Base-by-base conservation (phyloP, 2,888 invertebrate species). In the Tipula helvola region DNA sequence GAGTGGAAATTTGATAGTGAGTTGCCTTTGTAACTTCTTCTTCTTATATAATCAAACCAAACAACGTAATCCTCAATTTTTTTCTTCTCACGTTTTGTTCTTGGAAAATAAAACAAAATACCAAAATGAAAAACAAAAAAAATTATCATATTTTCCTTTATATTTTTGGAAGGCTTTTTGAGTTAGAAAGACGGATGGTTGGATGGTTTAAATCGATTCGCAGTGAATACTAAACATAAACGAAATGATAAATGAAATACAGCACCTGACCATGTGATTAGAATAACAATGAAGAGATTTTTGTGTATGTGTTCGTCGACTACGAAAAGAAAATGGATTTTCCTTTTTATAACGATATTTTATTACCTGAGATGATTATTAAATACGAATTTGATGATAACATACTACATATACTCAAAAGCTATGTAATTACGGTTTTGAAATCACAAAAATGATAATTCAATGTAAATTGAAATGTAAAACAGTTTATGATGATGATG, bases 271-370 rank as follows among this genome's bases (percentile, higher is more conserved):
- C 84, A 84, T 41, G 39, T 36, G 84, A 84, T 84, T 84, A 41
- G 84, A 84, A 84, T 84, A 84, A 36, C 36, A 84, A 84, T 84
- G 84, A 84, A 39, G 84, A 84, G 84, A 84, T 84, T 71, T 52
- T 71, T 71, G 28, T 71, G 57, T 57, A 18, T 71, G 10, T 71
- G 71, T 28, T 71, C 71, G 28, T 71, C 28, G 10, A 71, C 71
- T 71, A 18, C 0, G 28, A 28, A 28, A 71, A 71, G 71, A 71
- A 71, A 71, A 28, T 71, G 28, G 18, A 28, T 71, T 71, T 71
- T 71, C 28, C 28, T 28, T 71, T 12, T 71, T 71, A 28, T 71
- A 71, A 71, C 71, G 28, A 71, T 71, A 71, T 71, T 71, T 5
- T 71, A 71, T 71, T 71, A 71, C 71, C 71, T 71, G 71, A 28